These are phyloP conservation scores for Acestrorhynchus altus DNA, from an alignment of 2,797 vertebrate genomes.

Conservation along the genomic window DNA sequence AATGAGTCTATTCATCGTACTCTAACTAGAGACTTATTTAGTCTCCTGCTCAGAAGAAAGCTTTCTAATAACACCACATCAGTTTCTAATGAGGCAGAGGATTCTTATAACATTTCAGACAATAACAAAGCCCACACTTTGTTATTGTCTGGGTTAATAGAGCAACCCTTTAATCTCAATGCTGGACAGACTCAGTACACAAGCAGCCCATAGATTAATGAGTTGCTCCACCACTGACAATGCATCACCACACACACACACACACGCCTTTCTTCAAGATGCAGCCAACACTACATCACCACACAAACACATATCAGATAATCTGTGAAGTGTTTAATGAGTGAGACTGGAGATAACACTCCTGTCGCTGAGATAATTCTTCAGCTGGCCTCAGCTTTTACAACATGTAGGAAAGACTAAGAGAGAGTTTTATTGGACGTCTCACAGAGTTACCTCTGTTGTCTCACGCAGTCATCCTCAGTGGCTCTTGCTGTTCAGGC, in stretches of 20 bases:
- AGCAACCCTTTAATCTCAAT: slow-evolving; percentile 1
- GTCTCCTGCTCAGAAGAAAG: neutral
- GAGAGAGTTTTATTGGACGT: too few relatives aligned
- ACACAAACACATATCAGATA: neutral
- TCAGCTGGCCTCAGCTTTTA: neutral
- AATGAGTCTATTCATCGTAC: neutral
- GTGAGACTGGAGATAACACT: neutral
- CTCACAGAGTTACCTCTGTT: slow-evolving; percentile 8
- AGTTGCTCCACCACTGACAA: neutral
- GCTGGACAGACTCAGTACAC: slow-evolving; percentile 4
- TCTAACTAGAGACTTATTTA: neutral
- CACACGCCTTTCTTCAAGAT: neutral
- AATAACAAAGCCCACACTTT: slow-evolving; percentile 1
- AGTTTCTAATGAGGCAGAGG: neutral
- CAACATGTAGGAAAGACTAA: neutral
- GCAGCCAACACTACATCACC: neutral
- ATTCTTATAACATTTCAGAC: neutral
- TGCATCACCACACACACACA: slow-evolving; percentile 16
- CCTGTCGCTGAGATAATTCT: neutral
- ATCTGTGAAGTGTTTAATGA: slow-evolving; percentile 1
- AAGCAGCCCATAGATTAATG: slow-evolving; percentile 31
- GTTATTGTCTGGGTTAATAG: slow-evolving; percentile 18
- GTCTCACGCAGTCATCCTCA: neutral
- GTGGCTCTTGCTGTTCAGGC: slow-evolving; percentile 9
- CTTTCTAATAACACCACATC: neutral